phyloP scores from a whole-genome alignment of 2,797 vertebrate genomes.

The Gallinago nigripennis region DNA sequence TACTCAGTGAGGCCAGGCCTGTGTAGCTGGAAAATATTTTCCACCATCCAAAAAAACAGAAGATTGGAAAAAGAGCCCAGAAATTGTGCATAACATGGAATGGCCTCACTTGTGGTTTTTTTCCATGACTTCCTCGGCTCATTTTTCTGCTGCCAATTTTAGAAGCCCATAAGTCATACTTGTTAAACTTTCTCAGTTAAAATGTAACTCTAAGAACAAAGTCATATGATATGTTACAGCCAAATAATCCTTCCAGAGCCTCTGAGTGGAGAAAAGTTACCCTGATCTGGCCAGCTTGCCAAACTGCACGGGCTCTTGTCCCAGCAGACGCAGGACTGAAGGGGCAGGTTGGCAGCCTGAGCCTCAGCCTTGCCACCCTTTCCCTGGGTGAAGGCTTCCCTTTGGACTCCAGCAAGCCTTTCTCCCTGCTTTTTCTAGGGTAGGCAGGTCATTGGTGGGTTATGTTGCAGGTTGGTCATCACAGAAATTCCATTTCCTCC shows the following conservation, averaged over 20 bases:
- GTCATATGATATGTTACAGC: constrained; percentile 66
- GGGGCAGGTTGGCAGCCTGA: background rate
- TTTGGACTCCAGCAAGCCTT: background rate
- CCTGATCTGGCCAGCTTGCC: background rate
- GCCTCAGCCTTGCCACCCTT: background rate
- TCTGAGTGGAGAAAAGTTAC: background rate
- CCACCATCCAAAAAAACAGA: constrained; percentile 79
- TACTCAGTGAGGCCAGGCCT: constrained; percentile 80
- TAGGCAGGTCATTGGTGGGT: background rate
- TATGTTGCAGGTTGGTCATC: background rate
- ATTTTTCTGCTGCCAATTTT: constrained; percentile 79
- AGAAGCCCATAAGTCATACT: constrained; percentile 78
- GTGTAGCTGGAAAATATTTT: constrained; percentile 85
- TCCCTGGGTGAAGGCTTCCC: background rate
- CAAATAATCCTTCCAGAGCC: constrained; percentile 58
- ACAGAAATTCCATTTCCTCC: background rate
- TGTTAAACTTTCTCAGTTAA: constrained; percentile 79
- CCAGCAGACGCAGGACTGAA: background rate
- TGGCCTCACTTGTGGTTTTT: constrained; percentile 80
- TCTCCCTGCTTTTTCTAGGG: background rate
- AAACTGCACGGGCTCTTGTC: background rate
- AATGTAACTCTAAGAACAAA: constrained; percentile 79
- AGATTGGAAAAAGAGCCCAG: constrained; percentile 80
- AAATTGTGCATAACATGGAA: constrained; percentile 82
- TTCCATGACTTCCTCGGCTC: constrained; percentile 85